These are phyloP conservation scores for Anhinga rufa DNA, from an alignment of 2,113 vertebrate species.

Conservation along the genomic window DNA sequence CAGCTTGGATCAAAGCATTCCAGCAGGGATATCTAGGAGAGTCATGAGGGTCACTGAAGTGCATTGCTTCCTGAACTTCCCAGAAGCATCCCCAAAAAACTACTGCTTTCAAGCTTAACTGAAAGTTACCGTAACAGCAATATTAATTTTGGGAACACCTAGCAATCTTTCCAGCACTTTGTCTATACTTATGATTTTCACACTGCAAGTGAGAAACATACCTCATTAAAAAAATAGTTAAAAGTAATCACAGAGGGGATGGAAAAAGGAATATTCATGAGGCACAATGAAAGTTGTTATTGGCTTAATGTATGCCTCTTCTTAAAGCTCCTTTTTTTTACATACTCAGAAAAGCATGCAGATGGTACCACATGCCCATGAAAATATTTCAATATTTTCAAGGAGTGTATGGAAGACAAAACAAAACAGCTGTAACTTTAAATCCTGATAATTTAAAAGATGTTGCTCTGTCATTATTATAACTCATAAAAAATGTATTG, in stretches of 20 bases:
- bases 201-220: neutral
- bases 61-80: neutral
- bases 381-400: neutral
- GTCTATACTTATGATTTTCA: neutral
- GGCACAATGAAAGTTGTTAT: neutral
- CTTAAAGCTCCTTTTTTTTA: neutral
- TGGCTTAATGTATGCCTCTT: neutral
- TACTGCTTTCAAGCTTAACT: neutral
- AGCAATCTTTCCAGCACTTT: neutral
- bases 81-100: neutral
- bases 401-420: neutral
- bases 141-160: neutral
- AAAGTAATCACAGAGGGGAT: neutral
- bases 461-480: conserved; percentile 53
- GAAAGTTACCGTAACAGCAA: neutral
- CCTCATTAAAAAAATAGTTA: neutral
- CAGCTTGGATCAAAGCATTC: neutral
- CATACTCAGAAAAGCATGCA: neutral
- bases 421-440: conserved; percentile 44
- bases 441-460: conserved; percentile 51
- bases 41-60: neutral
- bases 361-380: neutral
- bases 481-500: conserved; percentile 71
- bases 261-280: neutral
- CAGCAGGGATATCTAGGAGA: neutral